Percentiles rank a stretch among this genome's conserved stretches.
Evolutionary conservation across 1,140 invertebrate genomes (phyloP).

Genomic region (Campoletis sonorensis): DNA sequence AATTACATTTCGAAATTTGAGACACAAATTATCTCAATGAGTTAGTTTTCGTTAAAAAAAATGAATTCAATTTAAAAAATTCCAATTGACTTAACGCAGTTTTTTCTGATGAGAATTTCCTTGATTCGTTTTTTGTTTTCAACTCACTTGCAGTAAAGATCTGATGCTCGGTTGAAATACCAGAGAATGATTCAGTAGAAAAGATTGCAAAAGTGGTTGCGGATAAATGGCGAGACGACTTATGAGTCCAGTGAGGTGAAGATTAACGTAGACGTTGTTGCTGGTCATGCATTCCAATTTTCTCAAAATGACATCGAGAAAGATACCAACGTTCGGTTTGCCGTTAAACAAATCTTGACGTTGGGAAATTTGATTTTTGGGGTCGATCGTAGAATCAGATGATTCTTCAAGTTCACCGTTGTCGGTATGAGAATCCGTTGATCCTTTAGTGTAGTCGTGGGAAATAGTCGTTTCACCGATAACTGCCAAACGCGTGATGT

Average conservation of each 20-base stretch:
- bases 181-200: constrained; percentile 91
- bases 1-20: no score
- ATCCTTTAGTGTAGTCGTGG: constrained; percentile 55
- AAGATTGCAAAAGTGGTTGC: constrained; percentile 90
- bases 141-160: constrained; percentile 90
- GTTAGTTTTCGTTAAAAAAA: not conserved
- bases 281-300: constrained; percentile 91
- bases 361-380: constrained; percentile 31
- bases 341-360: constrained; percentile 64
- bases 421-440: constrained; percentile 50
- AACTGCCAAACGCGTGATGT: constrained; percentile 11
- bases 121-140: constrained; percentile 47
- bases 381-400: constrained; percentile 3
- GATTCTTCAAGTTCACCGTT: constrained; percentile 30
- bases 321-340: constrained; percentile 77
- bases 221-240: constrained; percentile 91
- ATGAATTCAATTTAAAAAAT: not conserved
- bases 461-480: constrained; percentile 28
- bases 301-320: constrained; percentile 88
- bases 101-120: no score
- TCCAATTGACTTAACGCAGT: not conserved
- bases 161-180: constrained; percentile 93
- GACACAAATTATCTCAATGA: no score
- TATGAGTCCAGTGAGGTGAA: constrained; percentile 92
- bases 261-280: constrained; percentile 91